Evolutionary conservation across 2,888 invertebrate genomes (phyloP).

Genomic region (Caenorhabditis macrosperma): DNA sequence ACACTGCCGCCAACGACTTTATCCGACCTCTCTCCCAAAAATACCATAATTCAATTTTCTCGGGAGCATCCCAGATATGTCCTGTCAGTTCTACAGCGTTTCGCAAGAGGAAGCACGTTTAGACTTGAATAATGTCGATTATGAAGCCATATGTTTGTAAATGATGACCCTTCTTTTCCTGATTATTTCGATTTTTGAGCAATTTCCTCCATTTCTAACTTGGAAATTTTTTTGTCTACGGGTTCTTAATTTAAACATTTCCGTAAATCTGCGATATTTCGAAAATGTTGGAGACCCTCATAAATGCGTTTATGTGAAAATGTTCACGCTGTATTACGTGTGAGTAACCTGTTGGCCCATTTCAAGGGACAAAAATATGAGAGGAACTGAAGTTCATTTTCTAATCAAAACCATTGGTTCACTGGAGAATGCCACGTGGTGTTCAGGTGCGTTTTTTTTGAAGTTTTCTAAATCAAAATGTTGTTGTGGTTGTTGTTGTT

Average conservation of each 20-base stretch:
- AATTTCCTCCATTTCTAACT: no score
- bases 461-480: no score
- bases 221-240: background rate
- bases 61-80: slow-evolving; percentile 52
- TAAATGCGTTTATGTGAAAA: no score
- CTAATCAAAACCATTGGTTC: background rate
- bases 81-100: slow-evolving; percentile 43
- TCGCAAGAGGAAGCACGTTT: slow-evolving; percentile 28
- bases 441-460: slow-evolving; percentile 32
- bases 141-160: slow-evolving; percentile 5
- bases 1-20: slow-evolving; percentile 62
- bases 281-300: no score
- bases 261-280: no score
- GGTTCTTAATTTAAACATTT: no score
- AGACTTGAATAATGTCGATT: slow-evolving; percentile 13
- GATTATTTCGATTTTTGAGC: no score
- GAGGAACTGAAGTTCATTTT: slow-evolving; percentile 10
- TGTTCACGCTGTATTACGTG: no score
- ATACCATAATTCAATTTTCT: slow-evolving; percentile 58
- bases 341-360: no score
- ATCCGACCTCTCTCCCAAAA: slow-evolving; percentile 66
- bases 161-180: slow-evolving; percentile 7
- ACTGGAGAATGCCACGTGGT: slow-evolving; percentile 54
- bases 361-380: no score
- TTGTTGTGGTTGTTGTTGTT: no score